A percentile compares a stretch with the other conserved stretches of the same genome.
Conservation (phyloP, 2,797 vertebrate species). For the Chrysocyon brachyurus region DNA sequence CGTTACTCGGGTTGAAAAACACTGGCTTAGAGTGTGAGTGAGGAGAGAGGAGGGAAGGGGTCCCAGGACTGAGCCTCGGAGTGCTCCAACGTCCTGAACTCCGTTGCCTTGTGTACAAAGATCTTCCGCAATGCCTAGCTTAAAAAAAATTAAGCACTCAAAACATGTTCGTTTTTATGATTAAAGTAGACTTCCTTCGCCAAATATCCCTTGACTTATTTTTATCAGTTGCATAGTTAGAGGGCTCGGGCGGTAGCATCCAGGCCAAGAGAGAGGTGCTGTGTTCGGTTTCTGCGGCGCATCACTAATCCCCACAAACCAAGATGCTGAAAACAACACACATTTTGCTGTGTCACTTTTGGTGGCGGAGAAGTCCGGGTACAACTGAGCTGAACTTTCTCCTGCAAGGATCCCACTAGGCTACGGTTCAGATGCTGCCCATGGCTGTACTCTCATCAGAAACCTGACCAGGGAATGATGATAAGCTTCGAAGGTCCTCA, state of each 20-base stretch:
- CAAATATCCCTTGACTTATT: slow-evolving; percentile 1
- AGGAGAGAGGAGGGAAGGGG: not conserved
- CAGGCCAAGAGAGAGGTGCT: not conserved
- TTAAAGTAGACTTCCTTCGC: not conserved
- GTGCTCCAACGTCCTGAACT: not conserved
- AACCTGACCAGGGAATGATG: not conserved
- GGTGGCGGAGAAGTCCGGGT: not conserved
- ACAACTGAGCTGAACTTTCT: not conserved
- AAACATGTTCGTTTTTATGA: not conserved
- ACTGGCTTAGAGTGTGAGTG: not conserved
- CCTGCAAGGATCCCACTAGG: not conserved
- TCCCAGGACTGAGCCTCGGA: not conserved
- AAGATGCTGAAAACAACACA: not conserved
- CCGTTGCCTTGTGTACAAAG: not conserved
- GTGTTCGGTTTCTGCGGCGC: not conserved
- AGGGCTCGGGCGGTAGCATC: not conserved
- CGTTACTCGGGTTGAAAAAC: not conserved
- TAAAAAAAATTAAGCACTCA: not conserved
- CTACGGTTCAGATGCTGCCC: not conserved
- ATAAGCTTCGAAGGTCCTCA: not conserved
- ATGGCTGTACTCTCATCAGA: not conserved
- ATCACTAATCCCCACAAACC: not conserved
- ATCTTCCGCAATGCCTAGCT: not conserved
- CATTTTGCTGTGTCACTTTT: not conserved
- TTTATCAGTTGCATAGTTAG: not conserved